Evolutionary conservation across 2,888 invertebrate genomes (phyloP).

Genomic region (Mimas tiliae): DNA sequence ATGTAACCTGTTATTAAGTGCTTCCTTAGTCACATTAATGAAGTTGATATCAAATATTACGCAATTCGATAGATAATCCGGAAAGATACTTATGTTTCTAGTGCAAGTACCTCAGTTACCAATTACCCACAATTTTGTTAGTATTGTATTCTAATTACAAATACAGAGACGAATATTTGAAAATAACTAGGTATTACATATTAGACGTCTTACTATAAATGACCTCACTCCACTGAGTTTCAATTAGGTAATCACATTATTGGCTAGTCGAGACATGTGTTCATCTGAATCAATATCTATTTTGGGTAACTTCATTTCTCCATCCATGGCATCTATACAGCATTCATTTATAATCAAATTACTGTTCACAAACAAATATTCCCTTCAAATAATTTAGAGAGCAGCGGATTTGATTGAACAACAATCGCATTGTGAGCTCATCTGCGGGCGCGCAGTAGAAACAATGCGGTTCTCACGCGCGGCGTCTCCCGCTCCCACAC

Average conservation of each 20-base stretch:
- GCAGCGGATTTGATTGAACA: slow-evolving; percentile 38
- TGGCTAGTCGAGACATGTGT: neutral
- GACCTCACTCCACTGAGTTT: neutral
- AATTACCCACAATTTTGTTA: neutral
- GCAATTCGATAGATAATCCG: slow-evolving; percentile 3
- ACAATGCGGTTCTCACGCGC: slow-evolving; percentile 77
- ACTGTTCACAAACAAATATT: slow-evolving; percentile 26
- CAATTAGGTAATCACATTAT: neutral
- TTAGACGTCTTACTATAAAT: neutral
- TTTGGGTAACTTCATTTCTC: neutral
- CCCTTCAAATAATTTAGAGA: slow-evolving; percentile 34
- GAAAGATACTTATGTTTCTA: slow-evolving; percentile 5
- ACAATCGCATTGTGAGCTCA: slow-evolving; percentile 68
- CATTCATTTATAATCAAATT: slow-evolving; percentile 28
- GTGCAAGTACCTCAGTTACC: neutral
- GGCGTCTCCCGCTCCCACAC: slow-evolving; percentile 66
- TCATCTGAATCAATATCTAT: neutral
- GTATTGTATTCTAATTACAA: too few relatives aligned
- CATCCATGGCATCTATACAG: neutral
- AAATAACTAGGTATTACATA: too few relatives aligned
- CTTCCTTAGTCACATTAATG: neutral
- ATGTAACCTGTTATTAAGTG: slow-evolving; percentile 9
- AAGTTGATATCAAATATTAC: slow-evolving; percentile 5
- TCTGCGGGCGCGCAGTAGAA: slow-evolving; percentile 58
- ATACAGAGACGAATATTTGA: neutral